Evolutionary conservation across 1,140 invertebrate genomes (phyloP), one percentile per base, ranked within the genome.

Genomic region (Pseudomyrmex gracilis): DNA sequence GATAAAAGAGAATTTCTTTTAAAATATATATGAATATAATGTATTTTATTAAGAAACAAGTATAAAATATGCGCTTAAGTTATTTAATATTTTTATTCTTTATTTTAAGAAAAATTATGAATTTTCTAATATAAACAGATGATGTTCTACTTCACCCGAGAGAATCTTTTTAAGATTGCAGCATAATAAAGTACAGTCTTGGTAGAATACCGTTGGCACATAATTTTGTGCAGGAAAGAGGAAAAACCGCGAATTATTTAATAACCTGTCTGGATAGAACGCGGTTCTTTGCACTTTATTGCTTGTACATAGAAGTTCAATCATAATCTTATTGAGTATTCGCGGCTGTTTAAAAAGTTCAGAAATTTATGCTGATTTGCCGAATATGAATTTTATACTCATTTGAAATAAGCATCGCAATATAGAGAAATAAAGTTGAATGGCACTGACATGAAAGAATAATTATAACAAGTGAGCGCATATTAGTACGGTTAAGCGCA

Each of bases 121-220:
- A 55, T 67, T 77, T 66, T 77, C 47, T 66, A 76, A 67, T 53
- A 66, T 57, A 12, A 58, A 57, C 10, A 70, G 45, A 47, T 58
- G 53, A 2, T 66, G 12, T 24, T 8, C 43, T 80, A 49, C 15
- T 60, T 57, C 45, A n/a, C 53, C 10, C 34, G 55, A 71, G 66
- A 34, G 55, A 60, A 80, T 80, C 66, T 58, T 58, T 80, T 80
- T 47, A 20, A 80, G 64, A 80, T 70, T 80, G 43, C 53, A 17
- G 45, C 66, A 80, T 80, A 80, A 80, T 80, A 80, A 70, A 80
- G 67, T 58, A 60, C 10, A 53, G 53, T 58, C 64, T 71, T 78
- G 43, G 53, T 45, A 55, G 43, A 66, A 57, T 78, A 58, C 64
- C 53, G 66, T 51, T 12, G 55, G 53, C 55, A 80, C 43, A 49